Evolutionary conservation across 2,888 invertebrate species (phyloP).

Genomic region (Carterocephalus palaemon): DNA sequence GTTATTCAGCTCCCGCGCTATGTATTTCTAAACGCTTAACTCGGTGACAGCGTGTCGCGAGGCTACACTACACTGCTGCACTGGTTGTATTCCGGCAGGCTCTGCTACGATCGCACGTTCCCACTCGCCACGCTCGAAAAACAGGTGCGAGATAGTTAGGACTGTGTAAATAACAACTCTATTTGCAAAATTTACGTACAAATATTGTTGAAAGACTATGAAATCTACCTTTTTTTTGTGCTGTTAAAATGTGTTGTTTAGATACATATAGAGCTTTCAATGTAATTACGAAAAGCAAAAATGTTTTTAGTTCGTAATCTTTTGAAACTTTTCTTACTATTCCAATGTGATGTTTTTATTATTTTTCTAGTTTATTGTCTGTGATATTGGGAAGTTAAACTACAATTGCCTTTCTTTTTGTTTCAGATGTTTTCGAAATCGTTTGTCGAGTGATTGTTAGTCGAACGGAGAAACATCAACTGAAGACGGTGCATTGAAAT

Average conservation of each 20-base stretch:
- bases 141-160: slow-evolving; percentile 53
- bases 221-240: no score
- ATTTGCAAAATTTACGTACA: slow-evolving; percentile 10
- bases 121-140: slow-evolving; percentile 35
- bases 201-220: slow-evolving; percentile 6
- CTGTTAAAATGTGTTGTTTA: no score
- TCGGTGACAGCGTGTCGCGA: slow-evolving; percentile 37
- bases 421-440: slow-evolving; percentile 71
- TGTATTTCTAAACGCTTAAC: slow-evolving; percentile 54
- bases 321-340: no score
- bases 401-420: slow-evolving; percentile 68
- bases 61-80: slow-evolving; percentile 27
- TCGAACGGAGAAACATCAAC: slow-evolving; percentile 41
- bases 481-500: slow-evolving; percentile 60
- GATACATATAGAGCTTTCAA: no score
- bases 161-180: no score
- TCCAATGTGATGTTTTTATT: no score
- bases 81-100: slow-evolving; percentile 42
- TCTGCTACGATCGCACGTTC: slow-evolving; percentile 62
- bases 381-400: no score
- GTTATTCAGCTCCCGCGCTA: slow-evolving; percentile 32
- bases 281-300: no score
- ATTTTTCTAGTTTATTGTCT: no score
- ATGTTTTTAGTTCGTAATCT: no score
- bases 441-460: slow-evolving; percentile 57